Conservation (phyloP, 2,888 invertebrate genomes). For the Plutella xylostella region DNA sequence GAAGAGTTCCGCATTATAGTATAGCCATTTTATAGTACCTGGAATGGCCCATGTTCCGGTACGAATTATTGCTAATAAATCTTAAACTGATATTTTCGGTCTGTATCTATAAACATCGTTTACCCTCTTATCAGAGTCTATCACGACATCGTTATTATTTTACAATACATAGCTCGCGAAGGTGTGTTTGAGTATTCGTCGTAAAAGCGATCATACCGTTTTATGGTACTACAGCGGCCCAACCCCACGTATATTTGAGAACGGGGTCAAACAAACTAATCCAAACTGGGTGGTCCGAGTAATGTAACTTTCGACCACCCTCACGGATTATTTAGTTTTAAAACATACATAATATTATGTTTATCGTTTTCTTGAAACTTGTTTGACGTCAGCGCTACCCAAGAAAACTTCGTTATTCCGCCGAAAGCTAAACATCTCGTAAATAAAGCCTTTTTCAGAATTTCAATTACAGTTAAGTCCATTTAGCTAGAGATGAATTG, state of each 20-base stretch:
- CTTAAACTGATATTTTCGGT: conserved; percentile 1
- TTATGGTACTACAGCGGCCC: conserved; percentile 31
- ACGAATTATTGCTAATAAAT: background rate
- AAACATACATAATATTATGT: too few species aligned
- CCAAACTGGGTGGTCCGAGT: conserved; percentile 34
- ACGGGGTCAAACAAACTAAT: conserved; percentile 31
- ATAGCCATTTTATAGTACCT: conserved; percentile 1
- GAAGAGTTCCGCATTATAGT: background rate
- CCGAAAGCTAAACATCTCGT: too few species aligned
- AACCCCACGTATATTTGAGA: conserved; percentile 16
- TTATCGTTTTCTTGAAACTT: too few species aligned
- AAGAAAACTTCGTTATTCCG: too few species aligned
- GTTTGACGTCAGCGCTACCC: too few species aligned
- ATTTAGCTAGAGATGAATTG: background rate
- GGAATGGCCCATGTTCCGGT: background rate
- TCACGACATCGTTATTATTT: conserved; percentile 26
- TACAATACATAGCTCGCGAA: conserved; percentile 23
- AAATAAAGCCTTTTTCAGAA: background rate
- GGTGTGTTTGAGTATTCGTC: conserved; percentile 37
- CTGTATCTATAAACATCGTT: background rate
- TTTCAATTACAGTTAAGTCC: background rate
- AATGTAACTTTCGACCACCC: conserved; percentile 38
- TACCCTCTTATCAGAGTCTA: background rate
- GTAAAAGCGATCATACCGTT: conserved; percentile 48
- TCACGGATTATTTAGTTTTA: conserved; percentile 36